phyloP scores from a whole-genome alignment of 2,888 invertebrate species.

The Heliothis peltigera region DNA sequence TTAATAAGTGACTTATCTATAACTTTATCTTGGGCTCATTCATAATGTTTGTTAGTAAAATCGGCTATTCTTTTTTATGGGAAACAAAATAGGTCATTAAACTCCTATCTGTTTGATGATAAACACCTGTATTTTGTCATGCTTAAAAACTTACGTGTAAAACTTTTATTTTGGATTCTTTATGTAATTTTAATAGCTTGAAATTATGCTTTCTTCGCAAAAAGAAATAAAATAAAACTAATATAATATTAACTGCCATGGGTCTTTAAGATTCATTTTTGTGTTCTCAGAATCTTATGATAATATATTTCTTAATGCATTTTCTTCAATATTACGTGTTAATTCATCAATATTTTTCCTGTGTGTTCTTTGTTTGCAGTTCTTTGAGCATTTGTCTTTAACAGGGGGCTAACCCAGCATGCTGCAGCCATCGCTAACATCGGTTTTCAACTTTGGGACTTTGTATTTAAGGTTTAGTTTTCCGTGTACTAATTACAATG shows the following conservation, averaged over 20 bases:
- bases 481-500: slow-evolving; percentile 62
- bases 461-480: slow-evolving; percentile 66
- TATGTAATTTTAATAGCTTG: neutral
- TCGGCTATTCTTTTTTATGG: neutral
- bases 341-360: slow-evolving; percentile 14
- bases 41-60: neutral
- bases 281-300: no score
- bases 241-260: no score
- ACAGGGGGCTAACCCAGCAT: slow-evolving; percentile 61
- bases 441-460: slow-evolving; percentile 56
- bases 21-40: slow-evolving; percentile 4
- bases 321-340: neutral
- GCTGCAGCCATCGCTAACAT: slow-evolving; percentile 59
- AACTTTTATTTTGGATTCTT: neutral
- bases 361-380: slow-evolving; percentile 43
- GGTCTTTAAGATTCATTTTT: no score
- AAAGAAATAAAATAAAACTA: no score
- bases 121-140: neutral
- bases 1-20: no score
- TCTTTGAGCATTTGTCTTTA: slow-evolving; percentile 35
- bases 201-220: no score
- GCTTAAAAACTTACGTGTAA: neutral
- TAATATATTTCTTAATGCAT: no score
- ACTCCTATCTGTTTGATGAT: no score
- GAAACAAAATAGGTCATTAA: no score